These are phyloP conservation scores for Melitaea cinxia DNA, from an alignment of 1,140 invertebrate genomes.

Conservation along the genomic window DNA sequence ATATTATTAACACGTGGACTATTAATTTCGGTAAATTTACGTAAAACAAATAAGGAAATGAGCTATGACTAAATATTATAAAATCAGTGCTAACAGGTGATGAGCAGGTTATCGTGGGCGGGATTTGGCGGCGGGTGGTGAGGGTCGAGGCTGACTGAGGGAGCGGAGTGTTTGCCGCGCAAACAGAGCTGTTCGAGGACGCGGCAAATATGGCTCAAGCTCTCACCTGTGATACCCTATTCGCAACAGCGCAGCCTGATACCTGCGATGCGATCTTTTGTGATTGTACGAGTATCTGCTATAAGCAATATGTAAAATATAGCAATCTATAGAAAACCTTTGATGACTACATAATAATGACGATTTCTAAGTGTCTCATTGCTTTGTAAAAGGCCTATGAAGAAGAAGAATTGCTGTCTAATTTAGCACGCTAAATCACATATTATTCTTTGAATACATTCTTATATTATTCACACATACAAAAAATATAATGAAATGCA, in stretches of 20 bases:
- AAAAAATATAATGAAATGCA: too few species aligned
- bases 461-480: too few species aligned
- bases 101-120: slow-evolving; percentile 41
- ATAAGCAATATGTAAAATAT: too few species aligned
- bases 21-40: too few species aligned
- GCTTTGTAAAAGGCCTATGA: too few species aligned
- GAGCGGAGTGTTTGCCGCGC: slow-evolving; percentile 56
- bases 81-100: slow-evolving; percentile 43
- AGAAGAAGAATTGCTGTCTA: too few species aligned
- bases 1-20: too few species aligned
- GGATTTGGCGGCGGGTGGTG: slow-evolving; percentile 22
- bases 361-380: too few species aligned
- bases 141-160: slow-evolving; percentile 24
- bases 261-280: slow-evolving; percentile 37
- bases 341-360: too few species aligned
- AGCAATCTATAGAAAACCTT: too few species aligned
- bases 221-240: slow-evolving; percentile 53
- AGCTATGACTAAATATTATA: background rate
- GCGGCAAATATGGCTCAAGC: slow-evolving; percentile 66
- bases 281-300: slow-evolving; percentile 5
- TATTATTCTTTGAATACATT: too few species aligned
- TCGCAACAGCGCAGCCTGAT: slow-evolving; percentile 17
- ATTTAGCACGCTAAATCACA: too few species aligned
- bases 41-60: background rate
- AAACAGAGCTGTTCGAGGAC: slow-evolving; percentile 63